Conservation (phyloP, 2,888 invertebrate species). For the Dusona sp. region DNA sequence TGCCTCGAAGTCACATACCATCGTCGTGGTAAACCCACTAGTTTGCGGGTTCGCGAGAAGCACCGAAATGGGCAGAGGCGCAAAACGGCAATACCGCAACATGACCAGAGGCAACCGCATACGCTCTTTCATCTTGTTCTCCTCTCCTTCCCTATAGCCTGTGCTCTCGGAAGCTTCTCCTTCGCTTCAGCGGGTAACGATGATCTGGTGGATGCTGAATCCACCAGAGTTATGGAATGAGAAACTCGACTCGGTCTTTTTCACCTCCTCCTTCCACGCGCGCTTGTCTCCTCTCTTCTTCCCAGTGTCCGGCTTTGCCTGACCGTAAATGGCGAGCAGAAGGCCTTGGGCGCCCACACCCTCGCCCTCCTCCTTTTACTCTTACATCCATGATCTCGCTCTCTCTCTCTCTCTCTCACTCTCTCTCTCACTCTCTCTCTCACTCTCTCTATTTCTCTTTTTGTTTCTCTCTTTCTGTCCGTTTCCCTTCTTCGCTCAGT, state of each 20-base stretch:
- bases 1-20: slow-evolving; percentile 33
- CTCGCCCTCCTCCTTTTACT: slow-evolving; percentile 72
- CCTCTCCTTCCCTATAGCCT: slow-evolving; percentile 45
- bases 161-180: slow-evolving; percentile 12
- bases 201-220: slow-evolving; percentile 40
- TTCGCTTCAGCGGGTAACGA: slow-evolving; percentile 41
- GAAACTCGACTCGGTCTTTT: slow-evolving; percentile 64
- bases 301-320: slow-evolving; percentile 75
- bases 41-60: slow-evolving; percentile 47
- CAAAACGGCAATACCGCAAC: slow-evolving; percentile 53
- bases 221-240: slow-evolving; percentile 39
- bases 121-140: slow-evolving; percentile 54
- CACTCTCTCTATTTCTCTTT: not conserved
- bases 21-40: slow-evolving; percentile 41
- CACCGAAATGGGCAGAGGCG: slow-evolving; percentile 54
- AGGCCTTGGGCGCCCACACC: slow-evolving; percentile 82
- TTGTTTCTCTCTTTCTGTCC: not conserved
- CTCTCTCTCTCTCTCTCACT: slow-evolving; percentile 34
- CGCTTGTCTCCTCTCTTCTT: slow-evolving; percentile 65
- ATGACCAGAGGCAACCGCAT: slow-evolving; percentile 27
- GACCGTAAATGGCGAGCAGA: slow-evolving; percentile 82
- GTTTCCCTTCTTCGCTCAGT: not conserved
- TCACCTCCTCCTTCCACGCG: slow-evolving; percentile 43
- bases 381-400: slow-evolving; percentile 63
- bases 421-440: not conserved